These are phyloP conservation scores for Nesidiocoris tenuis DNA, from an alignment of 2,888 invertebrate species.

Conservation along the genomic window DNA sequence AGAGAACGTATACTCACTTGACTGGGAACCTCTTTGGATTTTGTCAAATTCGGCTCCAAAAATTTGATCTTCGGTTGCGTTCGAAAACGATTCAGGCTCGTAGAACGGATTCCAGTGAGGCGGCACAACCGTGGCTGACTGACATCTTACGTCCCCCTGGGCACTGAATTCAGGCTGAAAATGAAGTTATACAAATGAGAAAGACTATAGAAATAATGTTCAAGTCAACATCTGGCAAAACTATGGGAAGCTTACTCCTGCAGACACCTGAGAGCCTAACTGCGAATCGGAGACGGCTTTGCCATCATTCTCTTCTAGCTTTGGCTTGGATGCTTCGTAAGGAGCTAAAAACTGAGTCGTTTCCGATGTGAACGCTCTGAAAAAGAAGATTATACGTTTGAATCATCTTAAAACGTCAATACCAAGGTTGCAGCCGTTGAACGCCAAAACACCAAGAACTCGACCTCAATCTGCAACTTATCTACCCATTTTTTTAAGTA, in stretches of 20 bases:
- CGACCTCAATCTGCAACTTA: too few relatives aligned
- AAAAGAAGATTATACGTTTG: too few relatives aligned
- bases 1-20: constrained; percentile 61
- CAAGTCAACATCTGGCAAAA: neutral
- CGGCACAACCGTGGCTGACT: constrained; percentile 48
- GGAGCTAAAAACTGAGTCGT: constrained; percentile 73
- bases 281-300: constrained; percentile 33
- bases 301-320: constrained; percentile 26
- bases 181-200: neutral
- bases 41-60: constrained; percentile 83
- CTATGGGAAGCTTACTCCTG: constrained; percentile 12
- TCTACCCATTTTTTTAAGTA: too few relatives aligned
- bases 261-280: constrained; percentile 10
- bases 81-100: constrained; percentile 67
- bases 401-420: too few relatives aligned
- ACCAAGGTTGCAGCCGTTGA: too few relatives aligned
- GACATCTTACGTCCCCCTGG: constrained; percentile 45
- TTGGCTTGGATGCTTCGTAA: constrained; percentile 63
- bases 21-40: constrained; percentile 73
- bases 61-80: constrained; percentile 75
- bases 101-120: constrained; percentile 82
- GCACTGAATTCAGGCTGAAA: constrained; percentile 36
- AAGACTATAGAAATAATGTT: neutral
- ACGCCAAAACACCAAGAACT: too few relatives aligned
- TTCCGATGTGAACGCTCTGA: constrained; percentile 71